Conservation (phyloP, 2,113 vertebrate genomes). For the Sterna hirundo region DNA sequence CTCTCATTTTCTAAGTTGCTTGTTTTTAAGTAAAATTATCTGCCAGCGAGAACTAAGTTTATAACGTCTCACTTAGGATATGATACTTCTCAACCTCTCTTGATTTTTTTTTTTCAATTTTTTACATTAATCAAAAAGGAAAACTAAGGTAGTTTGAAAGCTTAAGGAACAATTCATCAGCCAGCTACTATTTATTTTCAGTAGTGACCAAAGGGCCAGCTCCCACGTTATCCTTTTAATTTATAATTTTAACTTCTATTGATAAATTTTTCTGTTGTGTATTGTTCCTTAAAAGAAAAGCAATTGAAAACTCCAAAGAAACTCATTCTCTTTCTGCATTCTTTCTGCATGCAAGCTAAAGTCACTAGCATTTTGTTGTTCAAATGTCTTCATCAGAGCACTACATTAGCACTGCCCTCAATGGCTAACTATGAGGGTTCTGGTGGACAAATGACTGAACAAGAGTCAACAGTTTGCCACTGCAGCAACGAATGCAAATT, state of each 20-base stretch:
- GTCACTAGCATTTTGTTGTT: neutral
- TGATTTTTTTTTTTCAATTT: neutral
- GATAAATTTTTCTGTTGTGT: neutral
- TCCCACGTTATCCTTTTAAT: neutral
- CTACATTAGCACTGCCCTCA: too few relatives aligned
- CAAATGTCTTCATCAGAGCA: neutral
- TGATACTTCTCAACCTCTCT: neutral
- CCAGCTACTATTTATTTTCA: neutral
- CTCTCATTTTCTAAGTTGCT: neutral
- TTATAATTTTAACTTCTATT: neutral
- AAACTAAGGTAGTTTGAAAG: neutral
- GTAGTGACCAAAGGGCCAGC: neutral
- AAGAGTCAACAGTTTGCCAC: neutral
- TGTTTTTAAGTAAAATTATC: neutral
- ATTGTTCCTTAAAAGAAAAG: neutral
- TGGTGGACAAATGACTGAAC: neutral
- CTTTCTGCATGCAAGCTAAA: neutral
- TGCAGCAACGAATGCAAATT: neutral
- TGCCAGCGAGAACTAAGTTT: neutral
- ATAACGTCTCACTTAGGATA: too few relatives aligned
- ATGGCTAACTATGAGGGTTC: neutral
- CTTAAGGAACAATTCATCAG: neutral
- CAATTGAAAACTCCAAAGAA: neutral
- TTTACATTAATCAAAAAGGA: neutral
- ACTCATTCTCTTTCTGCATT: neutral